Evolutionary conservation across 2,113 vertebrate genomes (phyloP), one percentile per base, ranked within the genome.

Genomic region (Archocentrus centrarchus): DNA sequence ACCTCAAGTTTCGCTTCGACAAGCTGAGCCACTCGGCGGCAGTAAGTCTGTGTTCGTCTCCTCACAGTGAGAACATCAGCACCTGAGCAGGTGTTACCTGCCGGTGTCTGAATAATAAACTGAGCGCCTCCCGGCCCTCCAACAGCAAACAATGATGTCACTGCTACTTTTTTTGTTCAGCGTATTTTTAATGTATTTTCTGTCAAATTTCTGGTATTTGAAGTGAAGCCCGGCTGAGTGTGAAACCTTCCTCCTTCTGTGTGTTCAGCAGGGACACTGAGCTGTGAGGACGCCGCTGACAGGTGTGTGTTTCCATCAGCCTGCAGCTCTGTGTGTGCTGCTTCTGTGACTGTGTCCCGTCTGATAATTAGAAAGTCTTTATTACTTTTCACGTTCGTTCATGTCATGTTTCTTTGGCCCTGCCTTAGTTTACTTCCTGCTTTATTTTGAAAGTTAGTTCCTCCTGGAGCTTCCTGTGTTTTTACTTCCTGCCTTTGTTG

Each of bases 1-100:
- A 97, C 93, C 96, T 99, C 90, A 99, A 97, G 94, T 98, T 99
- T 82, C 97, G 97, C 79, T 99, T 98, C 1, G 98, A 99, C 92
- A 98, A 97, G 90, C 92, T 98, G 94, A 97, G 96, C 91, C 97
- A 97, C 0, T 89, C 97, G 55, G 94, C 96, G 0, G 77, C 92
- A 80, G 98, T 99, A 85, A 94, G 97, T 77, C 9, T 47, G 47
- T 0, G 17, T 11, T 15, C 9, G 39, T 3, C 27, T 35, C 37
- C 7, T 39, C 37, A 39, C 37, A 39, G 8, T 35, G 35, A 35
- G 32, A 35, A 35, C 35, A 35, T 35, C 37, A 39, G 37, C 37
- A 39, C 37, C 37, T 39, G 37, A 10, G 37, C 37, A 35, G 35
- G 35, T 35, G 35, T 35, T 35, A 35, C 35, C 27, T 27, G 27